Evolutionary conservation across 1,140 invertebrate genomes (phyloP), one percentile per base, ranked within the genome.

Genomic region (Linepithema humile): DNA sequence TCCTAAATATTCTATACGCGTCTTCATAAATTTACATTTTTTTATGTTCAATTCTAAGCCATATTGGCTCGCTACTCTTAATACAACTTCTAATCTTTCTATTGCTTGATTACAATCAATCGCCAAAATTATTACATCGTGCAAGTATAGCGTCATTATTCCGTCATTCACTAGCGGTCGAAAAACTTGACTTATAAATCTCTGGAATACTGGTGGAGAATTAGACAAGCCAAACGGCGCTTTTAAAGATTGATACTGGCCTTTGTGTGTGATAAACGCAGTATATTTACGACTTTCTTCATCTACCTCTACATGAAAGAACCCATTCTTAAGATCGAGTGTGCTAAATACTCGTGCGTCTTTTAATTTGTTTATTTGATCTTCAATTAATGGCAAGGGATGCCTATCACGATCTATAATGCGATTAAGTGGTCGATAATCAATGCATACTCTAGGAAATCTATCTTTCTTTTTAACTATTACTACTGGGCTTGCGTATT

Each of bases 1-100:
- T n/a, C n/a, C n/a, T n/a, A n/a, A n/a, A n/a, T n/a, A n/a, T n/a
- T 67, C 64, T 0, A 80, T 59, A 29, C 35, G 48, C 20, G 5
- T 53, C 3, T 65, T n/a, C 15, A 82, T 80, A 35, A 35, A 82
- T 20, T 69, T 26, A 69, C 75, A 67, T 67, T 82, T 82, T 26
- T 69, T 69, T 15, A 35, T 1, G 45, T 82, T 59, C 20, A 82
- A 15, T 26, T 75, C 5, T 48, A 50, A 38, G 2, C 26, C 77
- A 4, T 69, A 82, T 9, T 67, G 23, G 7, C 53, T 48, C 0
- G 53, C 77, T 50, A 5, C 3, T 0, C 20, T 7, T 45, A 82
- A 23, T 9, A 80, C 50, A 9, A 40, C 35, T 5, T 60, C 32
- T 26, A 69, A 29, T 32, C 38, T 65, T 1, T 26, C 20, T 3